Evolutionary conservation across 2,888 invertebrate genomes (phyloP).

Genomic region (Ctena decussata): DNA sequence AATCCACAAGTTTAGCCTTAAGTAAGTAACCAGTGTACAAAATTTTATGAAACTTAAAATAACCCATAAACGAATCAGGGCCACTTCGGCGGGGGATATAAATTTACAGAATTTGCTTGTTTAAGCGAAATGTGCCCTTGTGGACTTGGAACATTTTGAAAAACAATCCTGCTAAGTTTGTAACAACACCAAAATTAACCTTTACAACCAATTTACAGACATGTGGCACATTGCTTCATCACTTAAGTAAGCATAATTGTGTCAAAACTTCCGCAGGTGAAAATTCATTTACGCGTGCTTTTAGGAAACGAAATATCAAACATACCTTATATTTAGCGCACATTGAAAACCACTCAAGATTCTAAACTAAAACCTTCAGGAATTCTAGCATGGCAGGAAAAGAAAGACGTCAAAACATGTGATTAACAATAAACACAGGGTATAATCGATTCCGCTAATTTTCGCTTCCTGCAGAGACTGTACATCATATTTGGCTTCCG

Average conservation of each 20-base stretch:
- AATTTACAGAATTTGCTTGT: too few species aligned
- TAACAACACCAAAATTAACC: not conserved
- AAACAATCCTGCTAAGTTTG: not conserved
- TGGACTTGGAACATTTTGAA: too few species aligned
- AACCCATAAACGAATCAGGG: too few species aligned
- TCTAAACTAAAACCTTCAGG: not conserved
- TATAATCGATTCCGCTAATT: too few species aligned
- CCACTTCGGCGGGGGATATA: too few species aligned
- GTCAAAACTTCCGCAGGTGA: not conserved
- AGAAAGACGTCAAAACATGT: conserved; percentile 7
- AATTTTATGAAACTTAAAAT: too few species aligned
- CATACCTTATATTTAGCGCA: conserved; percentile 1
- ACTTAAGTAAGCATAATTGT: not conserved
- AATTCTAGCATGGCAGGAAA: conserved; percentile 4
- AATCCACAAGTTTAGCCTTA: too few species aligned
- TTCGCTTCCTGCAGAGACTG: too few species aligned
- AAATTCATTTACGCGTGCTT: not conserved
- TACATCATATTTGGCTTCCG: too few species aligned
- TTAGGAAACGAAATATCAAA: not conserved
- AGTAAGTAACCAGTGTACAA: too few species aligned
- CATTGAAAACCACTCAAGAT: conserved; percentile 2
- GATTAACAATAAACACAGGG: too few species aligned
- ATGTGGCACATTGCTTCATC: not conserved
- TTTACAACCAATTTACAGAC: not conserved
- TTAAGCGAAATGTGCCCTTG: too few species aligned